These are phyloP conservation scores for Octonoba sinensis DNA, from an alignment of 2,888 invertebrate genomes.

Conservation along the genomic window DNA sequence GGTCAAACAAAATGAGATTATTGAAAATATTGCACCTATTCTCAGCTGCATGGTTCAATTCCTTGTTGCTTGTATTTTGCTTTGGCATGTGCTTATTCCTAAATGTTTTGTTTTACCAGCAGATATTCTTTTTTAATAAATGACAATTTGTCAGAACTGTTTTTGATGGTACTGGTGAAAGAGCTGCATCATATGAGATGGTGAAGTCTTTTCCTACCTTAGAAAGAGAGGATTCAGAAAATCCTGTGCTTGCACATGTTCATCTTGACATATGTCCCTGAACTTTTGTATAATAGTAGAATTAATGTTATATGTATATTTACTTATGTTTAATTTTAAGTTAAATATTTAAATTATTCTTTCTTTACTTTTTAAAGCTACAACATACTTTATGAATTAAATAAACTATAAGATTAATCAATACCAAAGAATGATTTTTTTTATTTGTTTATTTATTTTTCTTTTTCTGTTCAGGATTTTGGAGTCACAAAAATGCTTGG, in stretches of 20 bases:
- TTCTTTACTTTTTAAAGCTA: no score
- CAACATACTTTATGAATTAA: no score
- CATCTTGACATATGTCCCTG: background rate
- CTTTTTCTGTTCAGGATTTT: no score
- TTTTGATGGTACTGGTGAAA: slow-evolving; percentile 34
- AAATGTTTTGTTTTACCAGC: slow-evolving; percentile 31
- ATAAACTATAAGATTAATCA: no score
- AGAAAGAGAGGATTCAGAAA: slow-evolving; percentile 6
- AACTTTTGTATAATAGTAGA: background rate
- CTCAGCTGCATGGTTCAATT: background rate
- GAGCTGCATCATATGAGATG: slow-evolving; percentile 26
- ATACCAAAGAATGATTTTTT: no score
- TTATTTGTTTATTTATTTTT: no score
- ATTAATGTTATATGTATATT: background rate
- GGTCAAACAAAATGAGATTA: background rate
- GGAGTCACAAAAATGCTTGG: no score
- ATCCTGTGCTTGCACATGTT: background rate
- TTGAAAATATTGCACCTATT: background rate
- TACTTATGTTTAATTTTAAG: no score
- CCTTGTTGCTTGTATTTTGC: slow-evolving; percentile 15
- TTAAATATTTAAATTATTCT: no score
- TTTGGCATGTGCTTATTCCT: slow-evolving; percentile 13
- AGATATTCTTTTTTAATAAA: slow-evolving; percentile 39
- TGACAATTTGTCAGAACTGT: slow-evolving; percentile 16
- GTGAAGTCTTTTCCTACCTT: slow-evolving; percentile 21